Evolutionary conservation across 2,113 vertebrate species (phyloP).

Genomic region (Erythrolamprus reginae): DNA sequence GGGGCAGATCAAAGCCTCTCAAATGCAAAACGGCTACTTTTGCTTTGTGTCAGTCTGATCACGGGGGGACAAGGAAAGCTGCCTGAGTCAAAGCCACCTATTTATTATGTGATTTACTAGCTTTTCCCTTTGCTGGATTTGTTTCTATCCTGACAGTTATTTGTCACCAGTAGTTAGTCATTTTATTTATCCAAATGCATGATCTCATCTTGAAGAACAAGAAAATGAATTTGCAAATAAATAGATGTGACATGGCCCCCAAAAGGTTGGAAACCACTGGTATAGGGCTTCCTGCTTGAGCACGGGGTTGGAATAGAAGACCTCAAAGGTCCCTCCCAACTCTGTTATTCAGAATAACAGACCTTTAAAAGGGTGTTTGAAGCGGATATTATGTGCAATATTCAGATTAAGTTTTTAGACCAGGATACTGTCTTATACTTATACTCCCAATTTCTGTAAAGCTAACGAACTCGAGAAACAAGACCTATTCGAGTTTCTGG

Average conservation of each 20-base stretch:
- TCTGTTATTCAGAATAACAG: background rate
- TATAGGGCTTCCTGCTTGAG: background rate
- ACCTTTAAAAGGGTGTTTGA: background rate
- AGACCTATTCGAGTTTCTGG: background rate
- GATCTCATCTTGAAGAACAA: background rate
- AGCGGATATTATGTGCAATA: background rate
- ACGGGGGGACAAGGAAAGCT: background rate
- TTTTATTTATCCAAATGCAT: background rate
- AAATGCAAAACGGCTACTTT: background rate
- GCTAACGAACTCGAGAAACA: background rate
- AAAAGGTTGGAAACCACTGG: background rate
- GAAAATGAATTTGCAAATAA: background rate
- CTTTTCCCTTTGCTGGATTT: background rate
- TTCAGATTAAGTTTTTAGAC: background rate
- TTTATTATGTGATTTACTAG: background rate
- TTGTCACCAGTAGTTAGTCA: background rate
- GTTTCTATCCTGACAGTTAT: background rate
- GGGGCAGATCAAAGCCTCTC: background rate
- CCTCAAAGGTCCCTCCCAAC: background rate
- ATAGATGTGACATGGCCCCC: too few species aligned
- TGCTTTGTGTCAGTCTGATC: background rate
- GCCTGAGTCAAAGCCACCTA: background rate
- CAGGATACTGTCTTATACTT: background rate
- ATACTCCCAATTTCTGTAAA: background rate
- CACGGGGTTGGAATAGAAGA: background rate